phyloP scores from a whole-genome alignment of 2,113 vertebrate species.

The Hypanus sabinus region DNA sequence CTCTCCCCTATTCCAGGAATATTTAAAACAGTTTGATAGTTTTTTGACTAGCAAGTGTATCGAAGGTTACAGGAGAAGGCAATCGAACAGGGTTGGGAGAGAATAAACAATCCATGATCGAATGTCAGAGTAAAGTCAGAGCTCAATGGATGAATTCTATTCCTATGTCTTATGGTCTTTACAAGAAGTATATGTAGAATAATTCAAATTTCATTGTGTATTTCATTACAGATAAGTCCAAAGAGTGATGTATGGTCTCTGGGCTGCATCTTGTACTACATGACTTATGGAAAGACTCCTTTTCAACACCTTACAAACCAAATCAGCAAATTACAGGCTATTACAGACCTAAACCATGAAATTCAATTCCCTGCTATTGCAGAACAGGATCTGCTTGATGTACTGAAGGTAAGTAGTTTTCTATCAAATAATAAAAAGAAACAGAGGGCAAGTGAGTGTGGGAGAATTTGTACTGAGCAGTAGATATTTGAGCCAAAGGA shows the following conservation, averaged over 20 bases:
- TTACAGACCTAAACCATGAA: constrained; percentile 74
- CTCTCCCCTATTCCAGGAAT: too few species aligned
- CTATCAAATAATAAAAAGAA: not conserved
- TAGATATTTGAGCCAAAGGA: not conserved
- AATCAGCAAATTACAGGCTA: constrained; percentile 84
- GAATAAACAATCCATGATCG: too few species aligned
- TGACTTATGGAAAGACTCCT: constrained; percentile 92
- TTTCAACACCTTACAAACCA: constrained; percentile 92
- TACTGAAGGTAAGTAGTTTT: constrained; percentile 71
- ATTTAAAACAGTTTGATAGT: too few species aligned
- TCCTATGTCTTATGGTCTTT: not conserved
- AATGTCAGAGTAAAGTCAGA: too few species aligned
- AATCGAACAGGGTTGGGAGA: too few species aligned
- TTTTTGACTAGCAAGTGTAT: too few species aligned
- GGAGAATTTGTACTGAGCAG: too few species aligned
- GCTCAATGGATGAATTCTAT: too few species aligned
- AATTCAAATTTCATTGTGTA: not conserved
- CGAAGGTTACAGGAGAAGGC: too few species aligned
- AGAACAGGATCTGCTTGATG: constrained; percentile 86
- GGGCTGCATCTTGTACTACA: constrained; percentile 90
- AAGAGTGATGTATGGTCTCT: constrained; percentile 96
- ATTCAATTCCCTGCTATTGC: constrained; percentile 81
- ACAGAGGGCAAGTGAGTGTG: too few species aligned
- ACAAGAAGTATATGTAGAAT: not conserved
- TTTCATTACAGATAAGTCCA: constrained; percentile 73